These are phyloP conservation scores for Bradypus variegatus DNA, from an alignment of 2,797 vertebrate species.

Conservation along the genomic window DNA sequence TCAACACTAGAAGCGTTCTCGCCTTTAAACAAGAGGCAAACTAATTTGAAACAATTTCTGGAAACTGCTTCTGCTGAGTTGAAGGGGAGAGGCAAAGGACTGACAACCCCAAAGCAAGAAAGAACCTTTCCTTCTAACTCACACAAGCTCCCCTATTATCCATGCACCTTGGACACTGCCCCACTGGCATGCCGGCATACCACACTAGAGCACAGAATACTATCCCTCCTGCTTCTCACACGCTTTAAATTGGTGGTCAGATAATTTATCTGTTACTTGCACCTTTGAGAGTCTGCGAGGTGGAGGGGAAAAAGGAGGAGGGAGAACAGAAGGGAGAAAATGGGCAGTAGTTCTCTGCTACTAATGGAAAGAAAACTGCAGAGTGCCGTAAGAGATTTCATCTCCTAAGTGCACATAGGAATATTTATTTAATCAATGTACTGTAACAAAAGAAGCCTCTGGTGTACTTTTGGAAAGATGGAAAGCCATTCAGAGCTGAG, in stretches of 20 bases:
- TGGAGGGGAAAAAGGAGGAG: constrained; percentile 51
- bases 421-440: constrained; percentile 76
- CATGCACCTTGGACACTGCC: not conserved
- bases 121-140: not conserved
- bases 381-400: constrained; percentile 64
- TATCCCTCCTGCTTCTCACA: not conserved
- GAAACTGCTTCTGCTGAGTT: not conserved
- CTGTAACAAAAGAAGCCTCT: constrained; percentile 74
- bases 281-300: constrained; percentile 58
- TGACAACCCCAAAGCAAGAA: constrained; percentile 9
- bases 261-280: constrained; percentile 47
- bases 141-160: not conserved
- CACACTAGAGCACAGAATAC: not conserved
- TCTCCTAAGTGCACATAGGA: constrained; percentile 69
- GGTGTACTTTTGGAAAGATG: constrained; percentile 67
- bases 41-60: constrained; percentile 35
- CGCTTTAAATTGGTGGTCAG: constrained; percentile 20
- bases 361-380: constrained; percentile 69
- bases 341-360: constrained; percentile 56
- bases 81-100: constrained; percentile 34
- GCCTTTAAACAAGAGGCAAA: not conserved
- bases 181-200: not conserved
- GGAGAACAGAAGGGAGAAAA: constrained; percentile 7
- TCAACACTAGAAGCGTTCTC: not conserved
- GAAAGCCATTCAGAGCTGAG: constrained; percentile 61